Percentiles rank a stretch among this genome's conserved stretches.
Conservation (phyloP, 1,140 invertebrate species). For the Luehdorfia chinensis region DNA sequence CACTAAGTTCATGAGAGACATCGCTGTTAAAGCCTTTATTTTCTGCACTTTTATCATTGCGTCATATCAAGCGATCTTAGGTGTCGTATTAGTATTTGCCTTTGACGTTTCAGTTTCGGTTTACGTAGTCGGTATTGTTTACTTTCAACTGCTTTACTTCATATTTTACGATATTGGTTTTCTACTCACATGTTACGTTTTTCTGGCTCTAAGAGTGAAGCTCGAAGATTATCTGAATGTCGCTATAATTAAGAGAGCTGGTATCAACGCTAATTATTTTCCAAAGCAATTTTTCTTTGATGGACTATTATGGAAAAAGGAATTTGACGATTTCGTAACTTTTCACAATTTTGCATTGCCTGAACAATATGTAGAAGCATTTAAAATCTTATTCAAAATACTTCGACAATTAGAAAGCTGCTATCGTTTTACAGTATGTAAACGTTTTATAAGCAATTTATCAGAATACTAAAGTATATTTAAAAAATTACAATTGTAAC, state of each 20-base stretch:
- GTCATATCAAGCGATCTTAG: constrained; percentile 16
- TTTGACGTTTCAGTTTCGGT: constrained; percentile 21
- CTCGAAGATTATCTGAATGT: constrained; percentile 47
- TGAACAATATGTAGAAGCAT: constrained; percentile 31
- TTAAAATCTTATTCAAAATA: constrained; percentile 33
- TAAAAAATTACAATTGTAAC: too few relatives aligned
- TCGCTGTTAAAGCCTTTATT: constrained; percentile 11
- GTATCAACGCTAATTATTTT: constrained; percentile 32
- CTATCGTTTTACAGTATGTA: constrained; percentile 41
- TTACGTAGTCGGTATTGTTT: constrained; percentile 26
- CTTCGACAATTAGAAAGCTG: constrained; percentile 24
- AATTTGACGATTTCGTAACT: constrained; percentile 34
- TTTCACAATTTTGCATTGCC: constrained; percentile 30
- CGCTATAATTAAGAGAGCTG: constrained; percentile 41
- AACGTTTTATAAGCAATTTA: too few relatives aligned
- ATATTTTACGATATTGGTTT: constrained; percentile 34
- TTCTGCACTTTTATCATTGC: constrained; percentile 18
- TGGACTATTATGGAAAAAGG: constrained; percentile 35
- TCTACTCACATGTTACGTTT: constrained; percentile 24
- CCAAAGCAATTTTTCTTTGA: constrained; percentile 39
- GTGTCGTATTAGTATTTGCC: constrained; percentile 19
- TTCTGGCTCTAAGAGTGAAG: constrained; percentile 33
- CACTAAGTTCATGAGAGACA: constrained; percentile 45
- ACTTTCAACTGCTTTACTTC: constrained; percentile 29
- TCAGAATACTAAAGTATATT: too few relatives aligned